Evolutionary conservation across 1,140 invertebrate species (phyloP), one percentile per base, ranked within the genome.

Genomic region (Dryas iulia): DNA sequence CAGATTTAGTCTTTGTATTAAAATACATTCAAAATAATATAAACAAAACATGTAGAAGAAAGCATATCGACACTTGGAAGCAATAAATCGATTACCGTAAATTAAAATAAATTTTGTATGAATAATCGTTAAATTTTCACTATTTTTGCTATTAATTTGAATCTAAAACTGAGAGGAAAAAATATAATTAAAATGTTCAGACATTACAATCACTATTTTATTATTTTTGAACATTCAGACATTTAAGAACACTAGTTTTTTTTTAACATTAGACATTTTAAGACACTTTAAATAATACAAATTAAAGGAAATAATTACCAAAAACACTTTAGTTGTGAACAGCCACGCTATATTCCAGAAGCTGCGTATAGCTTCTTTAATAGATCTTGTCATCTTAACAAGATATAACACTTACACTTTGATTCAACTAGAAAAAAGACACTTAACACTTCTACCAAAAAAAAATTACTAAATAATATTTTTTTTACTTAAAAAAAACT

Each of bases 301-400:
- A 47, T 8, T 52, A 56, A 26, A 71, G 63, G 30, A 67, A 39
- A 71, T 73, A 71, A 67, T 86, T 84, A 90, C 88, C 88, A 87
- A 74, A 75, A 84, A 84, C 11, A 89, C 74, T 78, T 90, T 90
- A 28, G 86, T 86, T 4, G 88, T 83, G 11, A 88, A 73, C 69
- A 90, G 71, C 85, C 86, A 87, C n/a, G 86, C 79, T 59, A 90
- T 80, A 71, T 83, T 87, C 88, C 86, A 90, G 63, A 90, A 71
- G 31, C 70, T 82, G 47, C 76, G 73, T 35, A 87, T 71, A 23
- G 83, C 81, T 25, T 80, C 75, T 62, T 77, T 81, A 18, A 90
- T 66, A 7, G 79, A 79, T 0, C 81, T 76, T 53, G 77, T 78
- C 86, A 89, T 88, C 63, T 77, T 57, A 47, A 39, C 31, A 72